Base-by-base conservation (phyloP, 2,888 invertebrate genomes). In the Altica lythri region DNA sequence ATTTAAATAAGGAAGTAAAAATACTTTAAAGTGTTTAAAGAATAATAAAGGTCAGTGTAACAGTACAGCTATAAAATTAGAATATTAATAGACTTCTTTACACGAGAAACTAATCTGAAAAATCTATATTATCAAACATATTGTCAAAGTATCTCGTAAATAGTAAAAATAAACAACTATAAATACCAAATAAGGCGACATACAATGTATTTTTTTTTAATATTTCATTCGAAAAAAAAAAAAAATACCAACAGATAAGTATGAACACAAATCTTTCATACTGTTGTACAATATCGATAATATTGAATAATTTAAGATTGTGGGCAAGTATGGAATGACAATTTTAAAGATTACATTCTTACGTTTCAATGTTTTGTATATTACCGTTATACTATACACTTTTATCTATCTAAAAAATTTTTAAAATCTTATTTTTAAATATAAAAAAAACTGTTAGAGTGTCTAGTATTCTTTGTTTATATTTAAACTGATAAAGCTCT, bases 171-270 rank as follows among this genome's bases (percentile, higher is more conserved):
- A 55, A 52, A 60, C 55, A 44, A 55, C 47, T 44, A 47, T 60
- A 55, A 47, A 34, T 45, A 6, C 60, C 53, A 54, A 53, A 57
- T 60, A 60, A 55, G 60, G 57, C 16, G 16, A 30, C 43, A 37
- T 44, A 52, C 50, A 53, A 53, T 59, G 55, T 49, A n/a, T n/a
- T n/a, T 55, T 55, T 53, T 55, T 55, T 48, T 52, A 52, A 58
- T 53, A 59, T 56, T 59, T 48, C 45, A 56, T 59, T 48, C 51
- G 29, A 29, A 29, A 29, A 2, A 10, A 29, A 10, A 29, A 29
- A 34, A 47, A 57, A 59, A 59, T 56, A 59, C 46, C 45, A 25
- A 22, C n/a, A 57, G 51, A 60, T 55, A 55, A 43, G 57, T 57
- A 47, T 45, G 46, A 35, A 59, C 55, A 55, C 56, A 56, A 55